Conservation (phyloP, 2,797 vertebrate species). For the Takifugu ocellatus region DNA sequence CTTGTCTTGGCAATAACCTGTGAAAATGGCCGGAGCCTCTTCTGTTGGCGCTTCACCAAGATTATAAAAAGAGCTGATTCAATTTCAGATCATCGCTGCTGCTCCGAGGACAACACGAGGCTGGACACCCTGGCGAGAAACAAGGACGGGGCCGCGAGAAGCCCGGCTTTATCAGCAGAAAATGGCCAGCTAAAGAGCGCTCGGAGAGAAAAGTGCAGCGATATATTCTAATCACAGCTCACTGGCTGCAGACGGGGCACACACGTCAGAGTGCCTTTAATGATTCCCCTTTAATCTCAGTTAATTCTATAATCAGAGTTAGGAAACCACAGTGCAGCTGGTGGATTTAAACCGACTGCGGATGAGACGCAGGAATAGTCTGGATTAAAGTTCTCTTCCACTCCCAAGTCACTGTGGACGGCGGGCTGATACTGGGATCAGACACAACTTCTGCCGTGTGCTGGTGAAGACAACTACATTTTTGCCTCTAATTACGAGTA, state of each 20-base stretch:
- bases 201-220: not conserved
- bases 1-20: constrained; percentile 57
- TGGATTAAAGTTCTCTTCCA: not conserved
- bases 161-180: not conserved
- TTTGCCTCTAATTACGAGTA: too few species aligned
- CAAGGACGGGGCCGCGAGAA: not conserved
- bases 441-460: too few species aligned
- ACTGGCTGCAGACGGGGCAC: constrained; percentile 33
- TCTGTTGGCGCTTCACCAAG: constrained; percentile 50
- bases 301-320: constrained; percentile 70
- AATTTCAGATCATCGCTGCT: constrained; percentile 26
- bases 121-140: constrained; percentile 20
- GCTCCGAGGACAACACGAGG: constrained; percentile 12
- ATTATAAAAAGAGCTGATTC: constrained; percentile 6
- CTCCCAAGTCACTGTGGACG: not conserved
- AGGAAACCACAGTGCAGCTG: constrained; percentile 43
- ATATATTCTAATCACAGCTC: not conserved
- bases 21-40: constrained; percentile 37
- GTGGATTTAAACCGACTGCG: not conserved
- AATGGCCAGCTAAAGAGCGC: not conserved
- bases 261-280: constrained; percentile 53
- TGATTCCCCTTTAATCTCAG: constrained; percentile 70
- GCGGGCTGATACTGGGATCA: too few species aligned
- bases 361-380: too few species aligned
- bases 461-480: too few species aligned